Evolutionary conservation across 2,888 invertebrate genomes (phyloP), one percentile per base, ranked within the genome.

Genomic region (Dendrolimus houi): DNA sequence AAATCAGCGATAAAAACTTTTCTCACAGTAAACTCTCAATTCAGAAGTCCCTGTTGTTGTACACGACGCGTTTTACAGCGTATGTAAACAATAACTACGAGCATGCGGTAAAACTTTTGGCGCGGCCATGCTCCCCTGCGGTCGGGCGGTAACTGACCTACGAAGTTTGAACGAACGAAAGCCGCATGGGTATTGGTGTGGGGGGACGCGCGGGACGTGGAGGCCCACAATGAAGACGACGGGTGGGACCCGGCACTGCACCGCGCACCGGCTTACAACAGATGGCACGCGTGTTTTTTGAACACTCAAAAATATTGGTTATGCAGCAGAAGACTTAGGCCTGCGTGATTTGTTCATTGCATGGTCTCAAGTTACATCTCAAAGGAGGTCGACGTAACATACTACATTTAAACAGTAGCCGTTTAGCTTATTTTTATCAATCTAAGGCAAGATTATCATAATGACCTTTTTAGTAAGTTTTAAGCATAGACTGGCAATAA

Each of bases 71-170:
- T 47, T 81, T 80, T 80, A 87, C 65, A 84, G 74, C 83, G 83
- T 77, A 83, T 86, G 90, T 89, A 89, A 88, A 89, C 89, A 89
- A 75, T 80, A 77, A 85, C 73, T 84, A 83, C 82, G 87, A 76
- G 82, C 73, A 75, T 85, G 87, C 85, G 84, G 76, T 77, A 86
- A 87, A 88, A 87, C 78, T 86, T 87, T 87, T 85, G 81, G 86
- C 89, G 85, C 91, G 85, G 87, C 91, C 91, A 90, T 89, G 77
- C 89, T 91, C 88, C 85, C 83, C 82, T 87, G 89, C 85, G 89
- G 88, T 90, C 87, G 86, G 87, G 87, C 91, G 89, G 91, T 91
- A 91, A 91, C 91, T 91, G 91, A 91, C 91, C 91, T 91, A 89
- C 90, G 90, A 91, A 90, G 90, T 89, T 89, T 89, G 87, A 87